These are phyloP conservation scores for Drosophila seclusa DNA, from an alignment of 2,888 invertebrate species.

Conservation along the genomic window DNA sequence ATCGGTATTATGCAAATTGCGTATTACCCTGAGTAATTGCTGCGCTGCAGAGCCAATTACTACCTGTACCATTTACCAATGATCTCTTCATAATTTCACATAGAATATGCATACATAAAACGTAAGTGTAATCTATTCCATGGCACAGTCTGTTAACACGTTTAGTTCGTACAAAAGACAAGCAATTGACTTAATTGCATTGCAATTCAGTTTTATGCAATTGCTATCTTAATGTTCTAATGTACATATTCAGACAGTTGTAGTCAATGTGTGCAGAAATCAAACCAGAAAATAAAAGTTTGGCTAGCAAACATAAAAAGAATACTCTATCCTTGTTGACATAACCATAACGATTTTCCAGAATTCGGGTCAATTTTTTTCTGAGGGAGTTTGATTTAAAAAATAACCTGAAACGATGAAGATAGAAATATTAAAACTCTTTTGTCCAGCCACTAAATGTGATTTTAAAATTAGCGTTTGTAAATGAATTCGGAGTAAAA, in stretches of 20 bases:
- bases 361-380: background rate
- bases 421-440: background rate
- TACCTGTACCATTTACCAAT: constrained; percentile 10
- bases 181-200: constrained; percentile 12
- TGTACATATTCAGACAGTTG: constrained; percentile 8
- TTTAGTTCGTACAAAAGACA: constrained; percentile 5
- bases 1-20: constrained; percentile 72
- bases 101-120: constrained; percentile 11
- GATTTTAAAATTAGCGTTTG: background rate
- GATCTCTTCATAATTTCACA: constrained; percentile 22
- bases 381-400: background rate
- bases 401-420: background rate
- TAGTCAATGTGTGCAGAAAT: background rate
- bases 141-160: constrained; percentile 8
- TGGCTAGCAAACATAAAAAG: background rate
- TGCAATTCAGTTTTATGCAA: constrained; percentile 9
- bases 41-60: constrained; percentile 47
- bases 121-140: background rate
- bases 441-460: background rate
- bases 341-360: background rate
- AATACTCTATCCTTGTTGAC: background rate
- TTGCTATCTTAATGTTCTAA: constrained; percentile 18
- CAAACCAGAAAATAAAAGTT: background rate
- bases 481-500: background rate
- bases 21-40: constrained; percentile 66